Evolutionary conservation across 2,888 invertebrate species (phyloP).

Genomic region (Sipunculus nudus): DNA sequence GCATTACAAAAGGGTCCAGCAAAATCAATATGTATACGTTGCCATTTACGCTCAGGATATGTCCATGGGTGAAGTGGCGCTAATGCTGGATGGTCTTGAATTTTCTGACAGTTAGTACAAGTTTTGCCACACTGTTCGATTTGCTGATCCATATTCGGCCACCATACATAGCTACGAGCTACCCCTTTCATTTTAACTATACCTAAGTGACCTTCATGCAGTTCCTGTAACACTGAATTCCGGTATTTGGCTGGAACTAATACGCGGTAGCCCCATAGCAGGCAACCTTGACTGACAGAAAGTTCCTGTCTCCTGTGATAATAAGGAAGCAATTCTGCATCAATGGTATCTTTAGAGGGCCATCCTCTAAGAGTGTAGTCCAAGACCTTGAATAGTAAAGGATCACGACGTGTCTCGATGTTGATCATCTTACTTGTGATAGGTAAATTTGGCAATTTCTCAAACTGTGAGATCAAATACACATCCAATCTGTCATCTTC

Average conservation of each 20-base stretch:
- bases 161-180: background rate
- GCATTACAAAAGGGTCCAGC: background rate
- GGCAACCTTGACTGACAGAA: conserved; percentile 39
- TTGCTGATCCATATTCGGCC: background rate
- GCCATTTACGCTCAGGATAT: background rate
- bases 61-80: conserved; percentile 4
- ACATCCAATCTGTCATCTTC: no score
- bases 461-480: no score
- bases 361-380: conserved; percentile 28
- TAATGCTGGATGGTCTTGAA: conserved; percentile 3
- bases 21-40: conserved; percentile 9
- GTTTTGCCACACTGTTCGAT: background rate
- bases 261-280: conserved; percentile 42
- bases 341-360: conserved; percentile 1
- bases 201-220: conserved; percentile 47
- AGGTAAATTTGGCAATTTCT: no score
- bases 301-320: conserved; percentile 27
- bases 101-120: background rate
- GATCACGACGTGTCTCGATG: conserved; percentile 19
- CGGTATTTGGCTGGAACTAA: conserved; percentile 44
- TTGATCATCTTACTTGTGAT: background rate
- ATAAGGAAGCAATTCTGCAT: conserved; percentile 14
- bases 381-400: conserved; percentile 20
- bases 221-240: conserved; percentile 33
- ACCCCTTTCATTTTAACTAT: background rate